phyloP scores from a whole-genome alignment of 2,113 vertebrate species.

The Malurus melanocephalus region DNA sequence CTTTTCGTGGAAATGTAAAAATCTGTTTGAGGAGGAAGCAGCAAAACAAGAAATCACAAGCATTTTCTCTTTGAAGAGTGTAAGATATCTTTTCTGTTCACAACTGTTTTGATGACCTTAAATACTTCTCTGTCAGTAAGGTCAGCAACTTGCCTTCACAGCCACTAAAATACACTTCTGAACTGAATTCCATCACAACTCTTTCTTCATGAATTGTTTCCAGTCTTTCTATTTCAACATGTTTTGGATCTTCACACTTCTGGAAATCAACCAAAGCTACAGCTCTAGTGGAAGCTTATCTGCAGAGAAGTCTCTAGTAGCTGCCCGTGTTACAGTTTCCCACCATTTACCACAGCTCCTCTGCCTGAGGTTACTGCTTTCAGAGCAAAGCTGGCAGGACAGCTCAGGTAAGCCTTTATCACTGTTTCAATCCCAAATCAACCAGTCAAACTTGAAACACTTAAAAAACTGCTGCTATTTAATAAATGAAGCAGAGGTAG shows the following conservation, averaged over 20 bases:
- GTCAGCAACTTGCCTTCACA: background rate
- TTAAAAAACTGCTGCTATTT: background rate
- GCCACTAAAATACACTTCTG: background rate
- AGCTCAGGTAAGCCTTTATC: background rate
- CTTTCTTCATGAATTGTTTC: background rate
- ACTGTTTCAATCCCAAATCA: background rate
- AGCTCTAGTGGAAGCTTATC: background rate
- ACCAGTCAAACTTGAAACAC: background rate
- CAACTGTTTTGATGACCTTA: background rate
- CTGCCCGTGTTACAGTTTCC: background rate
- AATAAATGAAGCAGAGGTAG: background rate
- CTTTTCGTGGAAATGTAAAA: background rate
- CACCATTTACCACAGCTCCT: background rate
- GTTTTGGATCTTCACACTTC: background rate
- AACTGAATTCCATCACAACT: background rate
- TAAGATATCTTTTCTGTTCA: background rate
- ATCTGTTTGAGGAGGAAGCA: background rate
- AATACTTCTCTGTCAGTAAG: background rate
- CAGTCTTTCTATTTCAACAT: constrained; percentile 5
- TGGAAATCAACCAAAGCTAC: constrained; percentile 18
- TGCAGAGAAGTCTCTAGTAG: background rate
- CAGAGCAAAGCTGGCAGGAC: background rate
- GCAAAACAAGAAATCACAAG: background rate
- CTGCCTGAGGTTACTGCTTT: background rate
- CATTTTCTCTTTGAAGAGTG: background rate